Conservation (phyloP, 1,140 invertebrate species). For the Neuroterus valhalla region DNA sequence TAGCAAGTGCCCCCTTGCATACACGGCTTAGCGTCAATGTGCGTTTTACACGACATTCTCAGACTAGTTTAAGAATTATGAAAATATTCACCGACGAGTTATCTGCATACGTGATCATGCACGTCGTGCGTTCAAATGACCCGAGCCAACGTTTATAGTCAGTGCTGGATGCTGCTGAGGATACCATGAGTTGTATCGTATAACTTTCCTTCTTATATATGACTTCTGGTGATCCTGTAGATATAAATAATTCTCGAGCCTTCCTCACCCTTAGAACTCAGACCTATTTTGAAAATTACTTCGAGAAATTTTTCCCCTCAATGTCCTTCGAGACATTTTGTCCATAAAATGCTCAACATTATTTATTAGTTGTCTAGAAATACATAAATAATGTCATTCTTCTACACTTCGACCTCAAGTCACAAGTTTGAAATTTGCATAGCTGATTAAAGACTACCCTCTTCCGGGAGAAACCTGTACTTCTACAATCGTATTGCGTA, state of each 20-base stretch:
- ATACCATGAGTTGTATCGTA: conserved; percentile 35
- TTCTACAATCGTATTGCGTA: background rate
- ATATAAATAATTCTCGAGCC: conserved; percentile 5
- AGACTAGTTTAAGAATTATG: conserved; percentile 1
- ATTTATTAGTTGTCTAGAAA: background rate
- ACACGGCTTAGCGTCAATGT: conserved; percentile 10
- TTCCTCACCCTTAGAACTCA: background rate
- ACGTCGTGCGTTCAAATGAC: conserved; percentile 40
- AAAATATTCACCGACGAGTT: conserved; percentile 16
- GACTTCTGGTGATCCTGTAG: background rate
- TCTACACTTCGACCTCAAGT: conserved; percentile 2
- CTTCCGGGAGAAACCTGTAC: conserved; percentile 54
- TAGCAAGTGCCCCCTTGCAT: background rate
- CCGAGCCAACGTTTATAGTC: conserved; percentile 48
- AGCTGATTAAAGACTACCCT: conserved; percentile 57
- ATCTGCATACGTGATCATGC: conserved; percentile 24
- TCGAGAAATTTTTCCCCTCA: background rate
- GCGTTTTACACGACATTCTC: conserved; percentile 28
- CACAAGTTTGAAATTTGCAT: conserved; percentile 59
- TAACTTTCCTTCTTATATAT: conserved; percentile 17
- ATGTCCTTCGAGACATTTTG: no score
- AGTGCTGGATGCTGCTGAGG: conserved; percentile 48
- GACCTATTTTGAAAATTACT: conserved; percentile 15
- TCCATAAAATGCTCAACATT: no score
- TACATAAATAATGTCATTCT: conserved; percentile 15